Percentiles rank a stretch among this genome's conserved stretches.
Evolutionary conservation across 2,113 vertebrate genomes (phyloP).

Genomic region (Corynorhinus townsendii): DNA sequence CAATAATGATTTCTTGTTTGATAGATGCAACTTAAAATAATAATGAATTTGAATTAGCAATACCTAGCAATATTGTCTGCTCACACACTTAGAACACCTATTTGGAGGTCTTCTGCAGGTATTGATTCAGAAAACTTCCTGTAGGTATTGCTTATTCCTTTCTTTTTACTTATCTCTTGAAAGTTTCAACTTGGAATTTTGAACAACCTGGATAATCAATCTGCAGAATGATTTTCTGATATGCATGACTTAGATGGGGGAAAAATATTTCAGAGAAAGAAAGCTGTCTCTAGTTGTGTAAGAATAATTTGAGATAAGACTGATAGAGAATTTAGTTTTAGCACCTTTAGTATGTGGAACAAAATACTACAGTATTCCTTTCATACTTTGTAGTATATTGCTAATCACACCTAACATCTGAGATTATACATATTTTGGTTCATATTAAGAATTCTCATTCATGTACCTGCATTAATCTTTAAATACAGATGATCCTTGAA

Average conservation of each 20-base stretch:
- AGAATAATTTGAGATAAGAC: slow-evolving; percentile 9
- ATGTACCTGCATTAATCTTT: neutral
- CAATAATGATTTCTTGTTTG: neutral
- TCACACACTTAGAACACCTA: neutral
- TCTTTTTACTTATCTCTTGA: neutral
- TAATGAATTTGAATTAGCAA: neutral
- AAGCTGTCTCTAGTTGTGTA: slow-evolving; percentile 38
- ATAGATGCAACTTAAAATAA: neutral
- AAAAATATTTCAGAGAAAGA: slow-evolving; percentile 58
- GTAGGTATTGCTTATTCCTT: neutral
- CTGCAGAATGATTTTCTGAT: slow-evolving; percentile 64
- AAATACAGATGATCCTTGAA: neutral
- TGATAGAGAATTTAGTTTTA: slow-evolving; percentile 49
- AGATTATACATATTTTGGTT: neutral
- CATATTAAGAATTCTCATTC: neutral
- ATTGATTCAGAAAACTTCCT: neutral
- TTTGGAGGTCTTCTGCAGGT: neutral
- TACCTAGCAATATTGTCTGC: neutral
- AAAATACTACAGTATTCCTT: slow-evolving; percentile 21
- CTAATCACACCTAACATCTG: neutral
- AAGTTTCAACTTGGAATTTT: slow-evolving; percentile 27
- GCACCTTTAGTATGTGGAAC: slow-evolving; percentile 18
- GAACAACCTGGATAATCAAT: neutral
- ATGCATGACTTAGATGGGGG: slow-evolving; percentile 48
- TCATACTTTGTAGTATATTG: neutral